Percentiles rank a stretch among this genome's conserved stretches.
phyloP scores from a whole-genome alignment of 2,888 invertebrate species.

The Drosophila paranaensis region DNA sequence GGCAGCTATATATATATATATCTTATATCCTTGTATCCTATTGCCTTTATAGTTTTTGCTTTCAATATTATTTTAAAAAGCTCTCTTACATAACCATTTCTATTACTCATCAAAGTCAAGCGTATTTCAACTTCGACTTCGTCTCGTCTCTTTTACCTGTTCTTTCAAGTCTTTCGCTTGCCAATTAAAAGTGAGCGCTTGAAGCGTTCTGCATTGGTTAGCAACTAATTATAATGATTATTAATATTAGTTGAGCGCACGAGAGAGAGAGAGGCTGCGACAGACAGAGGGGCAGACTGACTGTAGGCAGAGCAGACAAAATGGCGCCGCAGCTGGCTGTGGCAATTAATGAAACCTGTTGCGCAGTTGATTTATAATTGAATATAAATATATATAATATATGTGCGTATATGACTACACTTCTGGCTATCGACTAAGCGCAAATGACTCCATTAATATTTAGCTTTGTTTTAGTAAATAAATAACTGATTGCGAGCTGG shows the following conservation, averaged over 20 bases:
- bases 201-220: slow-evolving; percentile 53
- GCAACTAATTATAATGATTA: slow-evolving; percentile 66
- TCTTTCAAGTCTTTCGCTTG: slow-evolving; percentile 1
- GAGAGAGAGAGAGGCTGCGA: background rate
- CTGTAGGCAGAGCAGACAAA: slow-evolving; percentile 37
- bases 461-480: slow-evolving; percentile 20
- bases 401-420: background rate
- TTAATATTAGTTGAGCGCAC: slow-evolving; percentile 24
- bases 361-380: slow-evolving; percentile 15
- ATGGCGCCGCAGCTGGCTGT: slow-evolving; percentile 44
- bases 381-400: background rate
- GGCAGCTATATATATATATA: too few species aligned
- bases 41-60: too few species aligned
- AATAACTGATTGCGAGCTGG: slow-evolving; percentile 38
- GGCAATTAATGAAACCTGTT: slow-evolving; percentile 61
- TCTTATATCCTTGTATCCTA: too few species aligned
- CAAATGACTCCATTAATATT: slow-evolving; percentile 43
- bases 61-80: too few species aligned
- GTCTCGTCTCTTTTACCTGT: background rate
- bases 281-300: background rate
- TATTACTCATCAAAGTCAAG: background rate
- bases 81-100: background rate
- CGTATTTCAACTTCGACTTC: background rate
- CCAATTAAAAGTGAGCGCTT: slow-evolving; percentile 59
- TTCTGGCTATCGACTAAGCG: slow-evolving; percentile 20